Conservation (phyloP, 2,888 invertebrate genomes). For the Stenotaenia linearis region DNA sequence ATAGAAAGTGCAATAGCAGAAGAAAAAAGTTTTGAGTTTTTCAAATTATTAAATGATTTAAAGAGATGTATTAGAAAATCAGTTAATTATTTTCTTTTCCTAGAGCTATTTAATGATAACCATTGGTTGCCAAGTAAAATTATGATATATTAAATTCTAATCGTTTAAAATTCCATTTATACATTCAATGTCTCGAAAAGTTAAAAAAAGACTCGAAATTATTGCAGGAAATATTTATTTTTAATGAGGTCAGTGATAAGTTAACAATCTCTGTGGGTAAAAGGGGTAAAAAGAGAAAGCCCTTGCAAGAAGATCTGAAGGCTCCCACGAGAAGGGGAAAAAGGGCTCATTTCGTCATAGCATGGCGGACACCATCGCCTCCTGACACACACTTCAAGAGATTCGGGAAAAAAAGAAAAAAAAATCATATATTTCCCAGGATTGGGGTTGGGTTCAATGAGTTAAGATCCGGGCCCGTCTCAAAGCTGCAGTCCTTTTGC, state of each 20-base stretch:
- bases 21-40: neutral
- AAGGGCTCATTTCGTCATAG: constrained; percentile 21
- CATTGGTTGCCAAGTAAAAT: too few species aligned
- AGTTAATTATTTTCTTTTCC: neutral
- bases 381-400: neutral
- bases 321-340: constrained; percentile 24
- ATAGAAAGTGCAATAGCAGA: neutral
- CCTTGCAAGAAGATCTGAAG: neutral
- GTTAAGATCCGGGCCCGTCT: constrained; percentile 26
- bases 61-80: neutral
- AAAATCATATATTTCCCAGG: constrained; percentile 24
- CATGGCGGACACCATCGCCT: constrained; percentile 12
- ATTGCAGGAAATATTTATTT: neutral
- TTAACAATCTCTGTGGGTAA: neutral
- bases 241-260: neutral
- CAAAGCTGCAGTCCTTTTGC: constrained; percentile 8
- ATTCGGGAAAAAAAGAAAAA: neutral
- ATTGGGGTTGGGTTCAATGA: constrained; percentile 26
- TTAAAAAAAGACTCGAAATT: neutral
- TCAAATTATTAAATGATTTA: neutral
- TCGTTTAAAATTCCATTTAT: too few species aligned
- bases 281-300: neutral
- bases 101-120: too few species aligned
- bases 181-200: neutral
- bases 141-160: too few species aligned